Conservation (phyloP, 2,888 invertebrate genomes). For the Cerceris ruficornis region DNA sequence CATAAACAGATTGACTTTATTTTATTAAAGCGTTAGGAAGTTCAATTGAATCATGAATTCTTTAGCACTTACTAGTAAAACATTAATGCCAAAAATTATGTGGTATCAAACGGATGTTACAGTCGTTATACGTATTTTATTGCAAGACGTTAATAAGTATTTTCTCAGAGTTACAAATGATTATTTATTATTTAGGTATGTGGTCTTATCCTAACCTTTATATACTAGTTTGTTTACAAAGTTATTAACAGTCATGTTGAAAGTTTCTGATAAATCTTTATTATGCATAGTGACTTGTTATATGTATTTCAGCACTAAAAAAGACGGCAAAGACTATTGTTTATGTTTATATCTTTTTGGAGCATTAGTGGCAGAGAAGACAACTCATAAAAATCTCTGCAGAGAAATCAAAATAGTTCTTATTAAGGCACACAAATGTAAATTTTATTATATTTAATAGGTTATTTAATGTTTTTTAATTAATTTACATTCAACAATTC, state of each 20-base stretch:
- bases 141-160: constrained; percentile 73
- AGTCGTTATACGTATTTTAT: constrained; percentile 71
- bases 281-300: not conserved
- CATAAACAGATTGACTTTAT: too few species aligned
- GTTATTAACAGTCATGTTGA: not conserved
- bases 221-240: not conserved
- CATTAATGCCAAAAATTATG: constrained; percentile 68
- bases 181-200: constrained; percentile 74
- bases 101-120: constrained; percentile 76
- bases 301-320: constrained; percentile 68
- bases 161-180: constrained; percentile 68
- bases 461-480: constrained; percentile 6
- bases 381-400: constrained; percentile 67
- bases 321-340: constrained; percentile 67
- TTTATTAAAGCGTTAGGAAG: too few species aligned
- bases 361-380: constrained; percentile 72
- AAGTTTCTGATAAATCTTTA: not conserved
- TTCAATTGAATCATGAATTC: constrained; percentile 26
- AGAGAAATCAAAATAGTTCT: constrained; percentile 75
- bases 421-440: constrained; percentile 75
- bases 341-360: constrained; percentile 74
- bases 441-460: constrained; percentile 11
- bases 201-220: constrained; percentile 1
- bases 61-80: constrained; percentile 42
- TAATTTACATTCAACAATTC: constrained; percentile 4